Evolutionary conservation across 2,113 vertebrate genomes (phyloP), one percentile per base, ranked within the genome.

Genomic region (Cyanoramphus novaezelandiae): DNA sequence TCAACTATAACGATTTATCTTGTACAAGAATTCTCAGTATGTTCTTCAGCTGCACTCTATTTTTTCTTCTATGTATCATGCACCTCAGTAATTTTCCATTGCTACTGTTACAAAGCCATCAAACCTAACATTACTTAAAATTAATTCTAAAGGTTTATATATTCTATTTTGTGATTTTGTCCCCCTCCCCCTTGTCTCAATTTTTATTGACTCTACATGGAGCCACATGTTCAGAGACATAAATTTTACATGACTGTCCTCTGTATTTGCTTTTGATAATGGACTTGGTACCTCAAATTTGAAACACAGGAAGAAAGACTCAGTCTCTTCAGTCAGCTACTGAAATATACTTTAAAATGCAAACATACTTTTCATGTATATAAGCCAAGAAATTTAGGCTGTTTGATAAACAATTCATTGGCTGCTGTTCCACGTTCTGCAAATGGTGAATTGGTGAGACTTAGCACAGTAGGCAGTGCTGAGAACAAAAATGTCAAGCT

Each of bases 331-430:
- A 72, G 53, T 33, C 16, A 75, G 4, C 19, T 50, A 10, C 23
- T 65, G 43, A 79, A 79, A 50, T 43, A 33, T 10, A 37, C 6
- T 9, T 7, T 43, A 52, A 72, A 78, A 75, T 78, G 55, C 41
- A 74, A 16, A 44, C 10, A 21, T 31, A 23, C 3, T 55, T 91
- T 46, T 50, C 16, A 50, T 0, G 0, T 39, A 28, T 52, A 14
- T 47, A 57, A 78, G 10, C 16, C 5, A 75, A 60, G 27, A 85
- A 82, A 76, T 50, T 46, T 69, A 59, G 8, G 3, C 13, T 49
- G 23, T 39, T 77, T 46, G 20, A 49, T 46, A 50, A 86, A 83
- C 33, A 78, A 44, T 37, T 44, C 29, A 11, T 4, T 31, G 28
- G 4, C 27, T 53, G 44, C 10, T 13, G 11, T 71, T 86, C 5